A percentile compares a stretch with the other conserved stretches of the same genome.
These are phyloP conservation scores for Caenorhabditis briggsae DNA, from an alignment of 1,140 invertebrate species.

Conservation along the genomic window DNA sequence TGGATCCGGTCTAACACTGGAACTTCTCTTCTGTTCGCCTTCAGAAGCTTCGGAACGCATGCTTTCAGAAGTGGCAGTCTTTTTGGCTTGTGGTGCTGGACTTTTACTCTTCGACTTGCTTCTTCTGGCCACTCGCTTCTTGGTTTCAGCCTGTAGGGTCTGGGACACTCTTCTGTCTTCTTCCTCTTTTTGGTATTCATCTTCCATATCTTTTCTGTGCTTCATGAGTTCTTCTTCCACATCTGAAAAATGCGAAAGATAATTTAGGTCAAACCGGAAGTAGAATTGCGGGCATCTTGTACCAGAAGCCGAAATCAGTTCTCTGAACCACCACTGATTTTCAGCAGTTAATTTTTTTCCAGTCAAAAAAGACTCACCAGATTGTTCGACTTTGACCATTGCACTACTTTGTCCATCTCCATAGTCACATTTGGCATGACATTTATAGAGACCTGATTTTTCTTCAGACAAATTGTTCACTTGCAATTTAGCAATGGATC, in stretches of 20 bases:
- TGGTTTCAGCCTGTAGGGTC: constrained; percentile 44
- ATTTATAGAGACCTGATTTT: constrained; percentile 75
- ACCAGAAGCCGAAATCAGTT: constrained; percentile 81
- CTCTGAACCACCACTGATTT: constrained; percentile 78
- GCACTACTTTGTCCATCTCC: constrained; percentile 74
- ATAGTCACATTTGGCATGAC: constrained; percentile 72
- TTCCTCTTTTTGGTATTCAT: constrained; percentile 50
- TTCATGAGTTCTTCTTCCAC: constrained; percentile 48
- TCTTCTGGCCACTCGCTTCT: constrained; percentile 51
- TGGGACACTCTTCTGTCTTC: constrained; percentile 51
- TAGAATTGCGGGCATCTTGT: constrained; percentile 80
- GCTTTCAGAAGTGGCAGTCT: constrained; percentile 18
- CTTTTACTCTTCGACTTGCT: constrained; percentile 57
- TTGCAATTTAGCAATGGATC: constrained; percentile 69
- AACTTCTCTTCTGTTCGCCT: constrained; percentile 23
- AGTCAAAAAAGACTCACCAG: constrained; percentile 60
- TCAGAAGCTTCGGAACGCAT: constrained; percentile 1
- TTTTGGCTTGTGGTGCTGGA: constrained; percentile 47
- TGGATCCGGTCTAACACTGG: constrained; percentile 42
- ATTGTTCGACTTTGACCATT: constrained; percentile 71
- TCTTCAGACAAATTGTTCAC: constrained; percentile 69
- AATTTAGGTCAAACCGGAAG: constrained; percentile 13
- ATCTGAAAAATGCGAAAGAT: not conserved
- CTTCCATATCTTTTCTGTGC: constrained; percentile 35
- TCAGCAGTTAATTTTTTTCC: not conserved